Percentiles rank a stretch among this genome's conserved stretches.
These are phyloP conservation scores for Chelonus formosanus DNA, from an alignment of 2,888 invertebrate species.

Conservation along the genomic window DNA sequence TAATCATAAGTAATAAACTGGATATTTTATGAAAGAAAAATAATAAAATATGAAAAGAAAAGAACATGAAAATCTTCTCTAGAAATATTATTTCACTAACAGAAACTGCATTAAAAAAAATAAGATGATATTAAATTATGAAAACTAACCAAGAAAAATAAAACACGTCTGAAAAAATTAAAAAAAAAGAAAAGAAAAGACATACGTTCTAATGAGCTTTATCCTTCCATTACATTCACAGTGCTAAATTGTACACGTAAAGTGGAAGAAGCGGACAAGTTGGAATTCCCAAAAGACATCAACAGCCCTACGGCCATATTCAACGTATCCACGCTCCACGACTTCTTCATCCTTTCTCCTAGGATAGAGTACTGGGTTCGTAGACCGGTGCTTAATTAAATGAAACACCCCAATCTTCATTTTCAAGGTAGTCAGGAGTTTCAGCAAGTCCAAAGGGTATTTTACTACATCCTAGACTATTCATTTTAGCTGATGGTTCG, in stretches of 20 bases:
- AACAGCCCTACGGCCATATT: conserved; percentile 39
- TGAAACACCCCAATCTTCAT: conserved; percentile 57
- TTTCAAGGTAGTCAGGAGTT: conserved; percentile 42
- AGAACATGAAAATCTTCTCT: no score
- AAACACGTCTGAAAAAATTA: no score
- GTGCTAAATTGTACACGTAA: conserved; percentile 48
- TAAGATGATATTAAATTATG: no score
- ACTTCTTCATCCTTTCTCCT: conserved; percentile 14
- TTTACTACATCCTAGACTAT: not conserved
- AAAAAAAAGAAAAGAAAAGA: no score
- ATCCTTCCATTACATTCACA: conserved; percentile 42
- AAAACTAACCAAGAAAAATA: no score
- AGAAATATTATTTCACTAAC: no score
- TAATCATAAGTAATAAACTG: conserved; percentile 5
- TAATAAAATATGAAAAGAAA: not conserved
- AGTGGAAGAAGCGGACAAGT: conserved; percentile 45
- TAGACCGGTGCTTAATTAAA: conserved; percentile 57
- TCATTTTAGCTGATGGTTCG: not conserved
- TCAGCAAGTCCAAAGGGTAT: conserved; percentile 13
- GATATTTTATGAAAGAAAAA: no score
- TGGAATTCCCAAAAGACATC: conserved; percentile 52
- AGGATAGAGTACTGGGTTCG: conserved; percentile 40
- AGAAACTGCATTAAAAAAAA: no score
- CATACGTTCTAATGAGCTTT: conserved; percentile 40
- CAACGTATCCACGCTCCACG: conserved; percentile 6